Base-by-base conservation (phyloP, 2,888 invertebrate species). In the Oscheius onirici region DNA sequence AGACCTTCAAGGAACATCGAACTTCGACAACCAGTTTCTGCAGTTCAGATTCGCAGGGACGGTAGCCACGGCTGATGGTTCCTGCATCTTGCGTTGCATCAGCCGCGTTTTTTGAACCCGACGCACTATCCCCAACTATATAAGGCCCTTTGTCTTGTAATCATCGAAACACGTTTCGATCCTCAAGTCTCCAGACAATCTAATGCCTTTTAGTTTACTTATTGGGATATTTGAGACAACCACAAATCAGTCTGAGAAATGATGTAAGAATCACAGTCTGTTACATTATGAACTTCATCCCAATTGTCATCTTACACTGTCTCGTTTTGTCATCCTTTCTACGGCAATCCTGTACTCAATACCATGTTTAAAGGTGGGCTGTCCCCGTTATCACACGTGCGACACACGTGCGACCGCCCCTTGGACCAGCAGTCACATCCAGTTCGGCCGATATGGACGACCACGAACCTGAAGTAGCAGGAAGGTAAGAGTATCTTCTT, bases 381-480 rank as follows among this genome's bases (percentile, higher is more conserved):
- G 63, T 49, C 63, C 63, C 63, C 49, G 63, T 63, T 63, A 63
- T 63, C 63, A 63, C 63, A 63, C 63, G 63, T 63, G 63, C 40
- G 11, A 24, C 63, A 63, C 63, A 63, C 63, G 63, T 63, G 63
- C 63, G 49, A 63, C 63, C 63, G 63, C 63, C 63, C 63, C 26
- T 28, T 34, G 26, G 49, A 28, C 26, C 63, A 15, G 24, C 63
- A 63, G 63, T 63, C 61, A 24, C 46, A 63, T 44, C 63, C 63
- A 63, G 63, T 63, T 63, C 49, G 34, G 24, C 63, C 63, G 49
- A 63, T 49, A 63, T 63, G 63, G 66, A 66, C 40, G 66, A 66
- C 52, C 66, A 66, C 55, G 54, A 66, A 44, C 66, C 66, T 49
- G 52, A 52, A 40, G 66, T 66, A 13, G 66, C 66, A 41, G 55